Percentiles rank a stretch among this genome's conserved stretches.
Conservation (phyloP, 2,888 invertebrate genomes). For the Timema podura region DNA sequence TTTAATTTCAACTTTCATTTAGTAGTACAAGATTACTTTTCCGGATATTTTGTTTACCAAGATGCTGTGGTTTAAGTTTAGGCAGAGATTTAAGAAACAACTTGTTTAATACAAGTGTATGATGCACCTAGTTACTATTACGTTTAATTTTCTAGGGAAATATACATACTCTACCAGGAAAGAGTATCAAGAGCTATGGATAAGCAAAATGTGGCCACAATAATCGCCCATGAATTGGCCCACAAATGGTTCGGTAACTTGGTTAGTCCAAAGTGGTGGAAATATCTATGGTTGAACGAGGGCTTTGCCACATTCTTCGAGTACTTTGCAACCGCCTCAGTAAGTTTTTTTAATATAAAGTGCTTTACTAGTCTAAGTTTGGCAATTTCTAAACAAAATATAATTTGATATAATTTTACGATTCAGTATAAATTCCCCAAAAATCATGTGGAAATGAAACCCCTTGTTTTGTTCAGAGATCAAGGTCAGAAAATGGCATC, state of each 20-base stretch:
- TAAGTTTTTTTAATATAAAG: slow-evolving; percentile 37
- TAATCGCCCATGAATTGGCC: slow-evolving; percentile 52
- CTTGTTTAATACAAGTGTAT: too few species aligned
- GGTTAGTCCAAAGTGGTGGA: slow-evolving; percentile 46
- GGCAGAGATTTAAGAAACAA: too few species aligned
- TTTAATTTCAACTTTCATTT: neutral
- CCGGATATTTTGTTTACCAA: too few species aligned
- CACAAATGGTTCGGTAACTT: slow-evolving; percentile 53
- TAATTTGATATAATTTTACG: too few species aligned
- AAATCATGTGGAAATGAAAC: too few species aligned
- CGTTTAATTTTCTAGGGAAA: neutral
- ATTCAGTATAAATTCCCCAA: too few species aligned
- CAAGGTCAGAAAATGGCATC: too few species aligned
- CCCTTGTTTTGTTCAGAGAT: too few species aligned
- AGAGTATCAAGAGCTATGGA: slow-evolving; percentile 39
- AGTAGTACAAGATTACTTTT: too few species aligned
- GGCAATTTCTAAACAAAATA: too few species aligned
- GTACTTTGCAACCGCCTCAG: slow-evolving; percentile 37
- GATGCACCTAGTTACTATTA: neutral
- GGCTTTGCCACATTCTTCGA: slow-evolving; percentile 55
- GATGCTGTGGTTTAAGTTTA: too few species aligned
- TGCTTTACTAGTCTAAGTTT: neutral
- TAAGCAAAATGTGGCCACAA: slow-evolving; percentile 38
- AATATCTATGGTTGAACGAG: slow-evolving; percentile 47
- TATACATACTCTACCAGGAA: slow-evolving; percentile 23